Evolutionary conservation across 2,113 vertebrate genomes (phyloP).

Genomic region (Ceyx cyanopectus): DNA sequence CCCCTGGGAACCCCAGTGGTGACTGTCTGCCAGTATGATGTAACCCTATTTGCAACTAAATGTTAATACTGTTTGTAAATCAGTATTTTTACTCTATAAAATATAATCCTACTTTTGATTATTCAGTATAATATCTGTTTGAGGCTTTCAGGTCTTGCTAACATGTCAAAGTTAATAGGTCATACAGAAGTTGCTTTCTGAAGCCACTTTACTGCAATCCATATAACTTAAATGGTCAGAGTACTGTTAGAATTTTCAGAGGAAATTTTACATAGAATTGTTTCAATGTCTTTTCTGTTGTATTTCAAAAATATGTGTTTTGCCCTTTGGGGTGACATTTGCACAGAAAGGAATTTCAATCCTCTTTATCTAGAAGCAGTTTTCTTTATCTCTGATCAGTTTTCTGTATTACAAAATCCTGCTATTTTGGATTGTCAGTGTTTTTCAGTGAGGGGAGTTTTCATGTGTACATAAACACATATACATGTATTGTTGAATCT

Average conservation of each 20-base stretch:
- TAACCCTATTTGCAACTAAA: neutral
- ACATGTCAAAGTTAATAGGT: neutral
- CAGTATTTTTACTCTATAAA: neutral
- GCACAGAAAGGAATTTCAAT: neutral
- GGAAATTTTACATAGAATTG: neutral
- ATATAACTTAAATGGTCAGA: neutral
- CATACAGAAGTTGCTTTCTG: neutral
- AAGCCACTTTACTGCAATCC: neutral
- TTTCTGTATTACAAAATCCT: neutral
- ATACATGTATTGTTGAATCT: neutral
- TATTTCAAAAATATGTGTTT: neutral
- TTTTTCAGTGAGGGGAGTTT: neutral
- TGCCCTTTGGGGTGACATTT: neutral
- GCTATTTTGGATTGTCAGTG: neutral
- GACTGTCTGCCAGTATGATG: neutral
- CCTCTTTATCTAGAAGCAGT: neutral
- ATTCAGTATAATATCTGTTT: neutral
- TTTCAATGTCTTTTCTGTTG: neutral
- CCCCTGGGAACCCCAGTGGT: no score
- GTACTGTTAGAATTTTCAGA: neutral
- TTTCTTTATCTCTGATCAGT: neutral
- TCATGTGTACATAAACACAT: neutral
- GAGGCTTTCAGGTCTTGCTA: neutral
- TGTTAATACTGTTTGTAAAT: neutral
- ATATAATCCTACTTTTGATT: neutral